These are phyloP conservation scores for Lasioglossum albipes DNA, from an alignment of 1,140 invertebrate genomes.

Conservation along the genomic window DNA sequence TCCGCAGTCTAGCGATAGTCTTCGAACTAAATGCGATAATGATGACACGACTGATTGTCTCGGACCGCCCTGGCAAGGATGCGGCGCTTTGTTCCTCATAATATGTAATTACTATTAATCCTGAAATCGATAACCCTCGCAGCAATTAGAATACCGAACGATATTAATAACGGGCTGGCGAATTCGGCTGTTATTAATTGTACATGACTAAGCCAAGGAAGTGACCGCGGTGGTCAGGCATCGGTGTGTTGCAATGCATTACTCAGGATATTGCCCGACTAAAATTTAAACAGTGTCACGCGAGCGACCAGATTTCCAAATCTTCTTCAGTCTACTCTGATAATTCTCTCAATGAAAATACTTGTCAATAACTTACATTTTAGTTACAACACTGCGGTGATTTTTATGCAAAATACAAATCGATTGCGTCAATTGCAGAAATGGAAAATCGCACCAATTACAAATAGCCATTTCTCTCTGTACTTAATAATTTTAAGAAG, in stretches of 20 bases:
- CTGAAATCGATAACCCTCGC: conserved; percentile 42
- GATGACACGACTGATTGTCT: conserved; percentile 28
- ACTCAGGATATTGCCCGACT: neutral
- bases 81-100: conserved; percentile 21
- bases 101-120: conserved; percentile 56
- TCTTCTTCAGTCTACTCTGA: no score
- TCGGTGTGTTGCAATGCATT: conserved; percentile 41
- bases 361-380: no score
- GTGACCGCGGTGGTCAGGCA: conserved; percentile 34
- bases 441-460: no score
- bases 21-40: conserved; percentile 1
- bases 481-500: no score
- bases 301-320: no score
- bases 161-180: conserved; percentile 47
- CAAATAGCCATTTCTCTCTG: no score
- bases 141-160: conserved; percentile 53
- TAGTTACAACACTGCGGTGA: no score
- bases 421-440: no score
- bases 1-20: neutral
- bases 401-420: no score
- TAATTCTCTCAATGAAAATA: no score
- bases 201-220: conserved; percentile 54
- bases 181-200: conserved; percentile 57
- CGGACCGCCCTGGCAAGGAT: neutral
- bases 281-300: no score